Evolutionary conservation across 2,797 vertebrate species (phyloP).

Genomic region (Hyperoplus lanceolatus): DNA sequence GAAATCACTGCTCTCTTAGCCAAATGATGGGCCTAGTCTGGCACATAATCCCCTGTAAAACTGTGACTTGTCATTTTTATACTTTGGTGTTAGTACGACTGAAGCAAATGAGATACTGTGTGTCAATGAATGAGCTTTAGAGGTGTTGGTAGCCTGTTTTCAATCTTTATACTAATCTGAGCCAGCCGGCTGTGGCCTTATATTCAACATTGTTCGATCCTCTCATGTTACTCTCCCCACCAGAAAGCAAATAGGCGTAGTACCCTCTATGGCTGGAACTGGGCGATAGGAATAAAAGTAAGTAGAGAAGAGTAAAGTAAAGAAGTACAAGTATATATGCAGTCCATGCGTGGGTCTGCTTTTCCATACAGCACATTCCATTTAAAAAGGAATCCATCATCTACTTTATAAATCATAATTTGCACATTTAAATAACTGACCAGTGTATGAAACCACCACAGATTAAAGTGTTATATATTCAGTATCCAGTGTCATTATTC

Average conservation of each 20-base stretch:
- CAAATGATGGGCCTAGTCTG: not conserved
- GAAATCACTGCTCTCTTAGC: not conserved
- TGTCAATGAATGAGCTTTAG: not conserved
- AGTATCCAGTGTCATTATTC: constrained; percentile 26
- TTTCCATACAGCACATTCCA: constrained; percentile 1
- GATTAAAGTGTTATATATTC: not conserved
- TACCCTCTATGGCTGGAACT: not conserved
- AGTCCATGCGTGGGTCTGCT: not conserved
- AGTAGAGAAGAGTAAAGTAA: not conserved
- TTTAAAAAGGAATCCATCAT: not conserved
- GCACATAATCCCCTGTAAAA: not conserved
- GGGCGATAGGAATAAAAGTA: not conserved
- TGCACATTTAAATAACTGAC: not conserved
- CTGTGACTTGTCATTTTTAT: not conserved
- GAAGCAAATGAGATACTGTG: not conserved
- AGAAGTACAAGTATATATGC: not conserved
- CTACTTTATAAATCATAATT: not conserved
- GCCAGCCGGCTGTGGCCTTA: not conserved
- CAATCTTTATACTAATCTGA: constrained; percentile 5
- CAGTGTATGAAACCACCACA: not conserved
- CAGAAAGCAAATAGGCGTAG: not conserved
- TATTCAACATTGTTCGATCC: not conserved
- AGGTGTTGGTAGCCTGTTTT: not conserved
- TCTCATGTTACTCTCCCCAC: not conserved
- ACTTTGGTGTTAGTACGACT: not conserved